Base-by-base conservation (phyloP, 2,797 vertebrate species). In the Hippocampus kuda region DNA sequence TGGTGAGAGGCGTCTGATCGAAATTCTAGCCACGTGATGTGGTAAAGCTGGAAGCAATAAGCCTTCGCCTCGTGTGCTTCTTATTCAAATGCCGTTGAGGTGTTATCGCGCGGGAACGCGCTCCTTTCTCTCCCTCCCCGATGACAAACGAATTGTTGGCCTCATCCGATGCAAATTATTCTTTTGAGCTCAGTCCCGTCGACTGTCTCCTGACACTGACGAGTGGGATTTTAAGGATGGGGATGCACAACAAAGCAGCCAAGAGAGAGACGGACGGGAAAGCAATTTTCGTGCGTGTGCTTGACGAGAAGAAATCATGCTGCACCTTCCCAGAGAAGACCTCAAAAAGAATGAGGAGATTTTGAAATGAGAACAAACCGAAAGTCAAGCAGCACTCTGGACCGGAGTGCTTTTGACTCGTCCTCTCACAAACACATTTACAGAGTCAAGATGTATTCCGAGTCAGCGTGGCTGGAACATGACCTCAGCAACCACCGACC, bases 101-200 rank as follows among this genome's bases (percentile, higher is more conserved):
- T 70, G 59, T 62, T 48, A 22, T 57, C 65, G 27, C 26, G 27
- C 15, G 15, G 27, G 26, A 5, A 13, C 6, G 9, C 49, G 48
- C 66, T 61, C 2, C 13, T 67, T 74, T 68, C 68, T 34, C 13
- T 56, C 48, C 30, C 30, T 30, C 66, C 46, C 48, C 27, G 34
- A 44, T 51, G 56, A 72, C 51, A 72, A 79, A 69, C 68, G 61
- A 79, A 54, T 61, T 57, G n/a, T 68, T 68, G 10, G 34, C 59
- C 72, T 63, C 67, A 62, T 66, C 65, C 53, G 27, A 79, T 79
- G 79, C 67, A 78, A 78, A 82, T 81, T 9, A 68, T 63, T 70
- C 62, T 34, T 77, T 70, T 26, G 72, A 70, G 73, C 61, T 65
- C 59, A 34, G 59, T 18, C 22, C 27, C 57, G 13, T 65, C 63